phyloP scores from a whole-genome alignment of 2,797 vertebrate species.

The Anolis apletophallus region DNA sequence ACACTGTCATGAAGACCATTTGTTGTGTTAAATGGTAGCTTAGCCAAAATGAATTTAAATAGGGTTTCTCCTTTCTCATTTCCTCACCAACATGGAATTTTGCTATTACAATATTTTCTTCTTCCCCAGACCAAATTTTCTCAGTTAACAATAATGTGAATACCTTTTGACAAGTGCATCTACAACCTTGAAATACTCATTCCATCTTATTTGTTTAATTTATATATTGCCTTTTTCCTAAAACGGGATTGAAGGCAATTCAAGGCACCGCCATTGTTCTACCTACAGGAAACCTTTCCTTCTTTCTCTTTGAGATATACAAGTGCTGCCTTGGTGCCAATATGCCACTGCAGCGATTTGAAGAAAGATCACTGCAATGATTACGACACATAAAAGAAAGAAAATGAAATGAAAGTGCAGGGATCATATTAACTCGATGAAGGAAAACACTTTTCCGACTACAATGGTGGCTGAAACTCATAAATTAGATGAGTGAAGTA shows the following conservation, averaged over 20 bases:
- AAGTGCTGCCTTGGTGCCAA: conserved; percentile 46
- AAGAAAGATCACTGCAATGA: conserved; percentile 14
- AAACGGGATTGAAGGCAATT: no score
- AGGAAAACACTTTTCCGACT: conserved; percentile 76
- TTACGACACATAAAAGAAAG: neutral
- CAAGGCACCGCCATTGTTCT: conserved; percentile 60
- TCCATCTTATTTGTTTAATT: conserved; percentile 50
- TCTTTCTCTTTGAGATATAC: conserved; percentile 60
- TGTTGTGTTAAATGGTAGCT: conserved; percentile 53
- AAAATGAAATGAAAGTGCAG: conserved; percentile 68
- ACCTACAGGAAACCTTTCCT: conserved; percentile 61
- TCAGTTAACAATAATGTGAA: conserved; percentile 74
- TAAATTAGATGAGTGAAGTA: conserved; percentile 84
- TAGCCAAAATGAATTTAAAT: conserved; percentile 66
- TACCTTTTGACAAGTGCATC: conserved; percentile 78
- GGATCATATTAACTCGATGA: conserved; percentile 76
- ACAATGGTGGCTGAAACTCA: conserved; percentile 77
- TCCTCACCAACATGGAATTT: conserved; percentile 54
- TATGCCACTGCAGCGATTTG: conserved; percentile 25
- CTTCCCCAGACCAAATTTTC: conserved; percentile 75
- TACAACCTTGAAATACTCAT: conserved; percentile 68
- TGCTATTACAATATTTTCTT: conserved; percentile 64
- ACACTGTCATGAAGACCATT: neutral
- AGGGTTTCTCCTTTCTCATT: conserved; percentile 55
- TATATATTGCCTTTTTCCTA: no score